Conservation (phyloP, 2,797 vertebrate species). For the Oryzias sinensis region DNA sequence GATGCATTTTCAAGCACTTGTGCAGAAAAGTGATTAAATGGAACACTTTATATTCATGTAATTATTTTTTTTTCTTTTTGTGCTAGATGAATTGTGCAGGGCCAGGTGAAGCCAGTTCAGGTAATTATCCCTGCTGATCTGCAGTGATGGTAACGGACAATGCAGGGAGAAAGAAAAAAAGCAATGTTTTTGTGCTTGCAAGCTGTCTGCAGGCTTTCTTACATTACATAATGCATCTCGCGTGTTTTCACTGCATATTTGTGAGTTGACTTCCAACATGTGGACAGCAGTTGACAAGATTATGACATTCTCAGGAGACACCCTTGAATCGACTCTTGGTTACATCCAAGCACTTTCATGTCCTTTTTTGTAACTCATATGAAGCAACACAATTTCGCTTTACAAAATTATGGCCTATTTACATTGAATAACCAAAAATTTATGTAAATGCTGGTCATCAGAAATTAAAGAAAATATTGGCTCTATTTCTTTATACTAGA, state of each 20-base stretch:
- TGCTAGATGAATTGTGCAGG: constrained; percentile 45
- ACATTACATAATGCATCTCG: constrained; percentile 51
- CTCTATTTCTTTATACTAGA: too few species aligned
- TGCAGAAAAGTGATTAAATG: constrained; percentile 41
- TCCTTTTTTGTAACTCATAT: too few species aligned
- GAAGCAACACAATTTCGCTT: too few species aligned
- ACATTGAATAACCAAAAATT: too few species aligned
- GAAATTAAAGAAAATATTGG: too few species aligned
- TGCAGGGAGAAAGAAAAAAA: neutral
- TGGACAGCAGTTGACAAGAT: constrained; percentile 6
- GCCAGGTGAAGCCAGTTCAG: constrained; percentile 48
- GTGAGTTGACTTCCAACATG: constrained; percentile 84
- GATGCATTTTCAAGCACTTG: constrained; percentile 43
- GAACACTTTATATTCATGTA: constrained; percentile 61
- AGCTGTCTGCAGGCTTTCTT: constrained; percentile 27
- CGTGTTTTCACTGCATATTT: constrained; percentile 75
- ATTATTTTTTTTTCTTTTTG: constrained; percentile 30
- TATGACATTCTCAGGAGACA: constrained; percentile 65
- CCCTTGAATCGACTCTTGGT: constrained; percentile 55
- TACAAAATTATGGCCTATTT: too few species aligned
- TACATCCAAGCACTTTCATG: too few species aligned
- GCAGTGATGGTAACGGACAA: constrained; percentile 27
- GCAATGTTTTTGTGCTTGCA: constrained; percentile 27
- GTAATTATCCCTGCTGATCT: constrained; percentile 36
- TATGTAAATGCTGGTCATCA: too few species aligned